Conservation (phyloP, 2,888 invertebrate species). For the Chloromyia formosa region DNA sequence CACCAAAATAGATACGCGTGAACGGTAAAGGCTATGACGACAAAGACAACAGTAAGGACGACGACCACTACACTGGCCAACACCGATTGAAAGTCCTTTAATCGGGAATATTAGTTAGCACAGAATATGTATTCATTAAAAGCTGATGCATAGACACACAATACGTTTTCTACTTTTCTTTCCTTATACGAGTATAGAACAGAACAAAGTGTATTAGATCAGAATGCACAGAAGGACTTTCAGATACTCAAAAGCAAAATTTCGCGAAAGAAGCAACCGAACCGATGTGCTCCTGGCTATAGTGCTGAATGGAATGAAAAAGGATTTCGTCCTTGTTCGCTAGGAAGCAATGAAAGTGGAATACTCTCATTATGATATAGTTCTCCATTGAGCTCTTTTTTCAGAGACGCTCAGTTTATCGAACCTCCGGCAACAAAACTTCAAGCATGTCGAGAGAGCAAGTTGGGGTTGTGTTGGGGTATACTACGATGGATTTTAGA, state of each 20-base stretch:
- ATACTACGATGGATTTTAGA: background rate
- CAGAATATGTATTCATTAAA: constrained; percentile 27
- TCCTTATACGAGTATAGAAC: background rate
- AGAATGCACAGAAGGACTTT: background rate
- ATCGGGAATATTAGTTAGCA: background rate
- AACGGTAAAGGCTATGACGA: background rate
- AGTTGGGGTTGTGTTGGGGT: background rate
- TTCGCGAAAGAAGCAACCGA: constrained; percentile 24
- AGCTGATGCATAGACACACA: background rate
- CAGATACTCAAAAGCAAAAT: constrained; percentile 15
- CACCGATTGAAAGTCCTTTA: constrained; percentile 2
- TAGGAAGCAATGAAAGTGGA: constrained; percentile 1
- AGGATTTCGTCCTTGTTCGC: constrained; percentile 25
- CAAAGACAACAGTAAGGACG: background rate
- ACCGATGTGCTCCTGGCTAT: constrained; percentile 45
- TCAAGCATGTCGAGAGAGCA: constrained; percentile 3
- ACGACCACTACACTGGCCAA: background rate
- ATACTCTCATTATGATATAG: background rate
- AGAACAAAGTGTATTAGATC: background rate
- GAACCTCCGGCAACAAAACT: constrained; percentile 17
- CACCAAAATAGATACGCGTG: constrained; percentile 16
- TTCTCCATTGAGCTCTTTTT: constrained; percentile 9
- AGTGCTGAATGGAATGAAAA: constrained; percentile 46
- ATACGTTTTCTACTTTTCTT: background rate
- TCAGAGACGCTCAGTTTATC: constrained; percentile 4